Evolutionary conservation across 1,140 invertebrate genomes (phyloP), one percentile per base, ranked within the genome.

Genomic region (Zaprionus ornatus): DNA sequence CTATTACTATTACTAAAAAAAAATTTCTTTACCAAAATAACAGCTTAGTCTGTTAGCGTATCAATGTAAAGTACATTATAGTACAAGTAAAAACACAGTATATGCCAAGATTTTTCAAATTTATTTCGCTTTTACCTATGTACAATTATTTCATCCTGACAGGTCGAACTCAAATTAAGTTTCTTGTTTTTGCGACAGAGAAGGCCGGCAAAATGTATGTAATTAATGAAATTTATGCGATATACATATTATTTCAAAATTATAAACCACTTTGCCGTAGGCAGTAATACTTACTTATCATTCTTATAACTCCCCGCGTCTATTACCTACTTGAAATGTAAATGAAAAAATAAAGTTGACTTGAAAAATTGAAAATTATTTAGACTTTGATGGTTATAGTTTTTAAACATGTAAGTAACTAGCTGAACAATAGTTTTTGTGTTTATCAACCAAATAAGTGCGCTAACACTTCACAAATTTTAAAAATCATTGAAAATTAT

Each of bases 211-310:
- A 45, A n/a, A 45, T 45, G 40, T 45, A 17, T 17, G n/a, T 45
- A 17, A 45, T 3, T 45, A 17, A n/a, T 45, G 40, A 45, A 45
- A 45, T 17, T n/a, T 40, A 40, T 40, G 37, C 13, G 15, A 1
- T n/a, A n/a, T n/a, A 40, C 37, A 45, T 45, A 17, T 45, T 1
- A 45, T 45, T 45, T 45, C 3, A 17, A 40, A 45, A 45, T 45
- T 45, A 45, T 45, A 45, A 45, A 17, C 40, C 40, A 45, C n/a
- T 45, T 45, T 45, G n/a, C 40, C n/a, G 40, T 45, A 45, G 40
- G 40, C 40, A 45, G n/a, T 45, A 17, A 45, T 45, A 45, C 40
- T 45, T 40, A 40, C 37, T 40, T 45, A 45, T 17, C 40, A 45
- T 17, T 45, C 40, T 45, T 45, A 17, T 7, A 3, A n/a, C n/a